Conservation (phyloP, 2,113 vertebrate species). For the Epinephelus cyanopodus region DNA sequence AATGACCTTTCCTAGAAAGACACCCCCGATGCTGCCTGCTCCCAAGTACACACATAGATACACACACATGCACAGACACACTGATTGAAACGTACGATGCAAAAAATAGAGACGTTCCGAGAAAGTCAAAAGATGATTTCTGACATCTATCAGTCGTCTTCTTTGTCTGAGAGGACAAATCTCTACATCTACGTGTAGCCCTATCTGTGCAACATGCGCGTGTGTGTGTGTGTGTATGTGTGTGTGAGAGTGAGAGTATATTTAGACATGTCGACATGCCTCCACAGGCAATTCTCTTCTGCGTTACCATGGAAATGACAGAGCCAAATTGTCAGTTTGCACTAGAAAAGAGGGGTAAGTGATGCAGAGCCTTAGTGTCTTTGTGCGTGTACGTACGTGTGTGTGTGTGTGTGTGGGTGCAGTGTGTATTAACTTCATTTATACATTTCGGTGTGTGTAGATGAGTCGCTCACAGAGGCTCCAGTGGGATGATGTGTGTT, state of each 20-base stretch:
- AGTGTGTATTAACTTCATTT: slow-evolving; percentile 28
- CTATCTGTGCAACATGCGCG: slow-evolving; percentile 10
- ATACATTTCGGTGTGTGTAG: slow-evolving; percentile 23
- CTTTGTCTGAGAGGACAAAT: slow-evolving; percentile 5
- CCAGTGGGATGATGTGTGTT: slow-evolving; percentile 47
- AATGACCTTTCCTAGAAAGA: slow-evolving; percentile 50
- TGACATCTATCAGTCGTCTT: not conserved
- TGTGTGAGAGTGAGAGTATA: slow-evolving; percentile 58
- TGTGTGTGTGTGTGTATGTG: slow-evolving; percentile 6
- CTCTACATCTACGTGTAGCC: slow-evolving; percentile 3
- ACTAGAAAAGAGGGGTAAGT: slow-evolving; percentile 71
- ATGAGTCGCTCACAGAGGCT: slow-evolving; percentile 23
- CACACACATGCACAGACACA: not conserved
- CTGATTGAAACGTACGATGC: not conserved
- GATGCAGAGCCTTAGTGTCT: slow-evolving; percentile 43
- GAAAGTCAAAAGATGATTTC: slow-evolving; percentile 11
- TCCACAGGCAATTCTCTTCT: slow-evolving; percentile 62
- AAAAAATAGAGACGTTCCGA: not conserved
- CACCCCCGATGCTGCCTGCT: slow-evolving; percentile 14
- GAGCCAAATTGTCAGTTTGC: slow-evolving; percentile 75
- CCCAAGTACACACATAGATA: not conserved
- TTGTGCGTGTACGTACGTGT: slow-evolving; percentile 5
- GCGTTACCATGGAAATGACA: slow-evolving; percentile 81
- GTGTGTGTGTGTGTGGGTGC: not conserved
- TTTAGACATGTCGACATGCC: slow-evolving; percentile 75